phyloP scores from a whole-genome alignment of 92 coral and sea anemone species.

The Blastomussa wellsi region DNA sequence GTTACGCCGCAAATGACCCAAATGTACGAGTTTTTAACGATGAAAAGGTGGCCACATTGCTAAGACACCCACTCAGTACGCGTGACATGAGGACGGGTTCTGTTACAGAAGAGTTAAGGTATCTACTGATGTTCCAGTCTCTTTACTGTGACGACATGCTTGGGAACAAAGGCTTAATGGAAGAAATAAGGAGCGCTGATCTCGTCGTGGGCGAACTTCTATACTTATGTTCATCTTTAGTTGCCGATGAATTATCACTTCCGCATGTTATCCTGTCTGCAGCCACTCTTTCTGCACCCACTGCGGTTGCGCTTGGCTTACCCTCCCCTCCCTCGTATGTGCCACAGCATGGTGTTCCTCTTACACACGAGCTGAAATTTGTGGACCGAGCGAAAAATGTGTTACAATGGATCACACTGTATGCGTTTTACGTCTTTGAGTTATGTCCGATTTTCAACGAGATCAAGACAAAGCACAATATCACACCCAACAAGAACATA shows the following conservation, averaged over 20 bases:
- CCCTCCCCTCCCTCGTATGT: slow-evolving; percentile 34
- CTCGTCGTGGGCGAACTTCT: slow-evolving; percentile 28
- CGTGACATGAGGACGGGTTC: not conserved
- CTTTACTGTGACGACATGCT: not conserved
- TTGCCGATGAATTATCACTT: slow-evolving; percentile 30
- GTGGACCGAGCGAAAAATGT: slow-evolving; percentile 19
- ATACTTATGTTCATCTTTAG: slow-evolving; percentile 31
- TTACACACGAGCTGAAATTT: slow-evolving; percentile 3
- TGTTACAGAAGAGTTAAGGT: not conserved
- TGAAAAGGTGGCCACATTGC: not conserved
- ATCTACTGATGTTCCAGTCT: not conserved
- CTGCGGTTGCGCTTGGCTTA: not conserved
- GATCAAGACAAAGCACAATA: slow-evolving; percentile 21
- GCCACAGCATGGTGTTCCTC: slow-evolving; percentile 8
- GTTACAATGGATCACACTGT: not conserved
- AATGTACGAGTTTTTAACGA: slow-evolving; percentile 20
- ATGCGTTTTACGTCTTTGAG: not conserved
- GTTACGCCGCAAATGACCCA: slow-evolving; percentile 3
- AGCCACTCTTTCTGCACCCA: not conserved
- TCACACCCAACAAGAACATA: slow-evolving; percentile 29
- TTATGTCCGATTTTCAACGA: not conserved
- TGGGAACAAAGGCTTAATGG: not conserved
- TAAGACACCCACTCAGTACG: not conserved
- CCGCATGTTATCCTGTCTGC: slow-evolving; percentile 25
- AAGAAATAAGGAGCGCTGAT: slow-evolving; percentile 26